Evolutionary conservation across 2,888 invertebrate genomes (phyloP), one percentile per base, ranked within the genome.

Genomic region (Spodoptera exigua): DNA sequence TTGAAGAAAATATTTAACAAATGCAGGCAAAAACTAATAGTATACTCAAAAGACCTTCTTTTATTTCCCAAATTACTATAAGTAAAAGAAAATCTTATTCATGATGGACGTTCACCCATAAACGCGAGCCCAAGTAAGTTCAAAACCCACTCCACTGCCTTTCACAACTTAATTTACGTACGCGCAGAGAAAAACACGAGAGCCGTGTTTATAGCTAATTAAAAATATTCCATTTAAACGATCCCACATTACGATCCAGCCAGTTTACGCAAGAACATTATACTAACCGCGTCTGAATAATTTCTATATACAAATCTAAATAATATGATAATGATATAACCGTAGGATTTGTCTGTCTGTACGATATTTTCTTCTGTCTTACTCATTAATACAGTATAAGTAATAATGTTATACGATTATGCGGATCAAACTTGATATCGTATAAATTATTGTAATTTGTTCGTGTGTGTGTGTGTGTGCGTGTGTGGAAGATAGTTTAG

Each of bases 361-460:
- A 16, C 18, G 47, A 32, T 49, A 49, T 63, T 45, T 65, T 56
- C 56, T 58, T 49, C 43, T 65, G 39, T 66, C 45, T 63, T 21
- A 65, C 39, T 58, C 65, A 63, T 63, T 63, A 66, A 63, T 58
- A 66, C 59, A 13, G 51, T 36, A 40, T 62, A 63, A 34, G 64
- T 64, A 49, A 59, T 63, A 65, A 58, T 59, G 44, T 58, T 63
- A 63, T 63, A 63, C 58, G 59, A 60, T 64, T 67, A 60, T 53
- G 43, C 39, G 39, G 34, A 58, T 40, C 16, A 36, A 53, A 1
- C 39, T 66, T 44, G 53, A 41, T 40, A 39, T 17, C 27, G 67
- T 39, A 64, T 67, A 67, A 43, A 66, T 63, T 63, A 63, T 65
- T 58, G 39, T 65, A 63, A 63, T 61, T 14, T 11, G 37, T 9